A percentile compares a stretch with the other conserved stretches of the same genome.
phyloP scores from a whole-genome alignment of 2,888 invertebrate species.

The Drosophila austrosaltans region DNA sequence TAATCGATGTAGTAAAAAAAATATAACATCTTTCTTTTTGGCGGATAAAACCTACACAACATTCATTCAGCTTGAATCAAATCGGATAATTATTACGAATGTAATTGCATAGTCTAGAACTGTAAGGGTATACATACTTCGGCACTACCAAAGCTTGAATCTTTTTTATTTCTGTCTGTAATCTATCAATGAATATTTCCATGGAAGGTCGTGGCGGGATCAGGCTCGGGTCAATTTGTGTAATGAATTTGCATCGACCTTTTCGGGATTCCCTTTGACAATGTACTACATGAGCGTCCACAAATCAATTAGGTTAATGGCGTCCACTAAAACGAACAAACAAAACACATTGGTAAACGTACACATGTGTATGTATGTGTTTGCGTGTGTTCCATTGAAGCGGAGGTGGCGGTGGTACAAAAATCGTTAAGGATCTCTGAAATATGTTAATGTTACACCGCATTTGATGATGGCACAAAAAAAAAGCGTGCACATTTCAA shows the following conservation, averaged over 20 bases:
- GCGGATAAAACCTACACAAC: too few species aligned
- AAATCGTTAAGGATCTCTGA: background rate
- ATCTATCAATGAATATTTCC: constrained; percentile 46
- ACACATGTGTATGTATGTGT: too few species aligned
- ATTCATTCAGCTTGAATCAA: too few species aligned
- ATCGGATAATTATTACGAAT: too few species aligned
- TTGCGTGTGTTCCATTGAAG: background rate
- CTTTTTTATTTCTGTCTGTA: constrained; percentile 1
- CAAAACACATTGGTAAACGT: too few species aligned
- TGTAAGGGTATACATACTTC: too few species aligned
- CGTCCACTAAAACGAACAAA: constrained; percentile 4
- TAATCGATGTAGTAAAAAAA: too few species aligned
- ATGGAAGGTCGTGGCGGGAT: background rate
- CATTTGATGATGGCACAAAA: background rate
- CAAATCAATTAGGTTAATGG: constrained; percentile 71
- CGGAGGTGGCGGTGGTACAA: too few species aligned
- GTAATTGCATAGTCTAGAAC: too few species aligned
- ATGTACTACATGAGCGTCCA: constrained; percentile 40
- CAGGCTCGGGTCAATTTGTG: constrained; percentile 55
- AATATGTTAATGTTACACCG: constrained; percentile 4
- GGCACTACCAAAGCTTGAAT: too few species aligned
- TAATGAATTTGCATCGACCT: constrained; percentile 65
- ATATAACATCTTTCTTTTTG: too few species aligned
- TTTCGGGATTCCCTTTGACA: constrained; percentile 13
- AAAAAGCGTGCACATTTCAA: constrained; percentile 39